Evolutionary conservation across 2,888 invertebrate species (phyloP).

Genomic region (Hypselothyrea guttata): DNA sequence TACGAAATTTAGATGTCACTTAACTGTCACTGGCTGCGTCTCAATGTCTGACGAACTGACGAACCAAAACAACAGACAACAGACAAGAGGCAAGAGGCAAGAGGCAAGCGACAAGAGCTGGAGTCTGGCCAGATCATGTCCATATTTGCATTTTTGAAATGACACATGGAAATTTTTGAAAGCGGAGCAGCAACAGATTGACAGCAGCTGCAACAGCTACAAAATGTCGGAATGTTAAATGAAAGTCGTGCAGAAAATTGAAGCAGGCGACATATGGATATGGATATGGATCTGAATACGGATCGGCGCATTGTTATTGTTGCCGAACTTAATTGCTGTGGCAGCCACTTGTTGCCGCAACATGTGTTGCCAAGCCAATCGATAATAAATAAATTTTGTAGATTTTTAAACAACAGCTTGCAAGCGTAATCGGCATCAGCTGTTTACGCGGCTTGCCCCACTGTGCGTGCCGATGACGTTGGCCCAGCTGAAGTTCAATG

Average conservation of each 20-base stretch:
- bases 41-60: slow-evolving; percentile 60
- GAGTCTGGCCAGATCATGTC: slow-evolving; percentile 66
- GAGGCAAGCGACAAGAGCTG: slow-evolving; percentile 3
- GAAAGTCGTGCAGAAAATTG: slow-evolving; percentile 64
- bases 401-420: slow-evolving; percentile 10
- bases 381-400: slow-evolving; percentile 39
- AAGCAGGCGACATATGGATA: slow-evolving; percentile 60
- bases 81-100: too few species aligned
- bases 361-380: slow-evolving; percentile 52
- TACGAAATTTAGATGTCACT: slow-evolving; percentile 79
- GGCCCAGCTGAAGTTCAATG: slow-evolving; percentile 63
- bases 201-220: slow-evolving; percentile 69
- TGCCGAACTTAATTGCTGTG: slow-evolving; percentile 71
- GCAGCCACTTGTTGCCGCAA: slow-evolving; percentile 73
- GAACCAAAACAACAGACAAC: slow-evolving; percentile 2
- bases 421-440: slow-evolving; percentile 5
- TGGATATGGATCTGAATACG: slow-evolving; percentile 46
- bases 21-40: slow-evolving; percentile 59
- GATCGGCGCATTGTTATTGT: slow-evolving; percentile 14
- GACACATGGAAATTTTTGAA: slow-evolving; percentile 76
- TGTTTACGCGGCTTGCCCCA: slow-evolving; percentile 42
- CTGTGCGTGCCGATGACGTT: slow-evolving; percentile 55
- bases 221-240: slow-evolving; percentile 61
- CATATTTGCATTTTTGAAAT: slow-evolving; percentile 78
- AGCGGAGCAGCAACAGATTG: slow-evolving; percentile 72